A percentile compares a stretch with the other conserved stretches of the same genome.
phyloP scores from a whole-genome alignment of 2,888 invertebrate genomes.

The Agriopis aurantiaria region DNA sequence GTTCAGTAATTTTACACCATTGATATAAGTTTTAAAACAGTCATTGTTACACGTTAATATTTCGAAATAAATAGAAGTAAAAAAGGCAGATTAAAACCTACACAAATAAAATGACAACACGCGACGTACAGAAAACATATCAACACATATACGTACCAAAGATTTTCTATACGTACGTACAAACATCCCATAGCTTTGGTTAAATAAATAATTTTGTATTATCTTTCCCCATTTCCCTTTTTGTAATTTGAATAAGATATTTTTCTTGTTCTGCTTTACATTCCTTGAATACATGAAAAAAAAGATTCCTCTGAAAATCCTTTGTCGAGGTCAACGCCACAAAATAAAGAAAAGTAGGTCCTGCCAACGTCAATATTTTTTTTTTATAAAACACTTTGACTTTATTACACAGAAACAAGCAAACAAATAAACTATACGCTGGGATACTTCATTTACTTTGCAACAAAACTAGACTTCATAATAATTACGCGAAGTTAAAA shows the following conservation, averaged over 20 bases:
- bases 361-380: too few species aligned
- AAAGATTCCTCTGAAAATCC: background rate
- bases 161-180: too few species aligned
- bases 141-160: too few species aligned
- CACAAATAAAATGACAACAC: background rate
- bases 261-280: background rate
- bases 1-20: too few species aligned
- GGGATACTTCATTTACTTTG: background rate
- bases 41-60: too few species aligned
- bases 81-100: too few species aligned
- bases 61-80: too few species aligned
- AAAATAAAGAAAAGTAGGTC: too few species aligned
- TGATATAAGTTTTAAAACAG: too few species aligned
- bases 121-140: too few species aligned
- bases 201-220: constrained; percentile 13
- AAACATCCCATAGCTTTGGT: background rate
- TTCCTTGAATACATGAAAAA: background rate
- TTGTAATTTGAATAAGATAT: constrained; percentile 9
- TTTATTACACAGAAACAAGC: background rate
- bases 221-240: constrained; percentile 1
- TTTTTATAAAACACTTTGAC: background rate
- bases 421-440: background rate
- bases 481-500: background rate
- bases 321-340: background rate
- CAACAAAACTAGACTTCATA: background rate